Base-by-base conservation (phyloP, 2,797 vertebrate species). In the Hoplostethus mediterraneus region DNA sequence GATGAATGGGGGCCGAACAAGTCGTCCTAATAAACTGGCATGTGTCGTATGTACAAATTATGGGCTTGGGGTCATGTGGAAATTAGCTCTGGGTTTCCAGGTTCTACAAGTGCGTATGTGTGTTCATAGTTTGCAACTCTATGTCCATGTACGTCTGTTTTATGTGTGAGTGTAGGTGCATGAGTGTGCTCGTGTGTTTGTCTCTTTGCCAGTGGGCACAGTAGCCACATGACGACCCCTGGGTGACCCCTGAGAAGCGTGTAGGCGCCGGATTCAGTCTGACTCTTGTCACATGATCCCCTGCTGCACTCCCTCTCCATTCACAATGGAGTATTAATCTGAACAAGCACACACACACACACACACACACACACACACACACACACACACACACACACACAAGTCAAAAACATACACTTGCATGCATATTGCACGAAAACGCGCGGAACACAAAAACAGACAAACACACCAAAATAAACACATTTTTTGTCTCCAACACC, bases 261-360 rank as follows among this genome's bases (percentile, higher is more conserved):
- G 92, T 93, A 94, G 94, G 93, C 93, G 93, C 92, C 93, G 87
- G 79, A 85, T 88, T 89, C 85, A 89, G 93, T 94, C 94, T 94
- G 93, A 94, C 90, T 94, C 68, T 79, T 89, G 94, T 94, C 94
- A 95, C 94, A 95, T 95, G 94, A 95, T 94, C 90, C 89, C 68
- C 83, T 79, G 85, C 82, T 86, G 80, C 86, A 89, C 89, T 87
- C 91, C 90, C 87, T 87, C 87, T 84, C 78, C 68, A 73, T 89
- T 93, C 88, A 94, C 94, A 94, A 94, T 91, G 85, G 91, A 87
- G 91, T 87, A 94, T 93, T 93, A 94, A 90, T 92, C 83, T 85
- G 85, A 85, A 77, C 78, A 67, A 72, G 63, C 21, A 30, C 62
- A 66, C 58, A 60, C 30, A 58, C 57, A 57, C 63, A 54, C 48